Base-by-base conservation (phyloP, 2,888 invertebrate genomes). In the Cotesia congregata region DNA sequence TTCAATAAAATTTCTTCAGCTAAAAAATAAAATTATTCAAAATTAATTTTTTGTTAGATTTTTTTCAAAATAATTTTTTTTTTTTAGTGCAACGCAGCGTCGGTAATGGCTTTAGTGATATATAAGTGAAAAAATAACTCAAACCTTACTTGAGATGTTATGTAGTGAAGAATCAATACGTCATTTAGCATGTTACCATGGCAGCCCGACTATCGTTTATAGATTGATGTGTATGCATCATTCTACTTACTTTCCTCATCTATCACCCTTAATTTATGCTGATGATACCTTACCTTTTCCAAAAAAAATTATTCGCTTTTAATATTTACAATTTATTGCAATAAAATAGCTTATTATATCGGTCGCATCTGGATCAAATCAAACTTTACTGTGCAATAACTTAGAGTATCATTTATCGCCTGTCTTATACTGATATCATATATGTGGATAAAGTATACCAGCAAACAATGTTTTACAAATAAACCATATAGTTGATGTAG, bases 171-270 rank as follows among this genome's bases (percentile, higher is more conserved):
- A 78, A 81, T 83, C 83, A 80, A 83, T 83, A 83, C 83, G 82
- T 83, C 83, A 83, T 83, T 83, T 83, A 81, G 81, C 76, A 81
- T 83, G 83, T 84, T 82, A 83, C 83, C 84, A 83, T 84, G 83
- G 83, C 78, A 83, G 83, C 67, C 75, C 68, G 71, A 74, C 74
- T 67, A 77, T 77, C 77, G 73, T 79, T 70, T 67, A 67, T 65
- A 73, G 17, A 40, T 50, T 75, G 67, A 71, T 70, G 60, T 70
- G 30, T 30, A 30, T 30, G 50, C 9, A 20, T 59, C 59, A 50
- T n/a, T 38, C 71, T 75, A 50, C 60, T 68, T 75, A 40, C 71
- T 65, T 75, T 20, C 76, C 67, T 61, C 76, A 71, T 72, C 67
- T 50, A 67, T 61, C 76, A 71, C 72, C 67, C 12, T 12, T 3